phyloP scores from a whole-genome alignment of 92 coral and sea anemone genomes.

The Metridium senile region DNA sequence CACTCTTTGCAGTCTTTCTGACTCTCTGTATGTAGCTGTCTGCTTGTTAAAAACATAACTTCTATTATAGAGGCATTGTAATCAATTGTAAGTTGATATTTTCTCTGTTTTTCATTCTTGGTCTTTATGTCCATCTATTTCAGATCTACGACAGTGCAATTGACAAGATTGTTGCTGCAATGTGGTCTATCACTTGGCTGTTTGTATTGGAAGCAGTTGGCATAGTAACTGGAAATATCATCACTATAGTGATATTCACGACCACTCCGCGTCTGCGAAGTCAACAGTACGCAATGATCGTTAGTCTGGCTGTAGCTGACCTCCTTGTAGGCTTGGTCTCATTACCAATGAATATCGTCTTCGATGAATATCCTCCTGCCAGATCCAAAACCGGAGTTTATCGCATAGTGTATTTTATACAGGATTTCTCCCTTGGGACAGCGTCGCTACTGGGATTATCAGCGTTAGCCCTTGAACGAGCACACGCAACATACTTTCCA shows the following conservation, averaged over 20 bases:
- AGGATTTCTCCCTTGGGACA: conserved; percentile 3
- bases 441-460: conserved; percentile 24
- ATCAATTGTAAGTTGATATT: too few species aligned
- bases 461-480: conserved; percentile 38
- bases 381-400: not conserved
- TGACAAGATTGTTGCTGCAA: not conserved
- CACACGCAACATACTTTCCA: conserved; percentile 27
- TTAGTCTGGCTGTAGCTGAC: conserved; percentile 53
- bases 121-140: not conserved
- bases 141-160: not conserved
- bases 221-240: conserved; percentile 16
- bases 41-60: too few species aligned
- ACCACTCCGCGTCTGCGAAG: conserved; percentile 14
- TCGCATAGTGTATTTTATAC: not conserved
- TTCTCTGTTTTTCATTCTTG: too few species aligned
- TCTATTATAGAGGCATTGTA: too few species aligned
- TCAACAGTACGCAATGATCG: conserved; percentile 20
- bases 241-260: conserved; percentile 12
- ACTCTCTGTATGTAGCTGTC: too few species aligned
- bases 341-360: conserved; percentile 6
- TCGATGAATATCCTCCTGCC: not conserved
- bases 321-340: conserved; percentile 33
- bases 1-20: too few species aligned
- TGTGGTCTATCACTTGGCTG: conserved; percentile 6
- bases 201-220: conserved; percentile 1